phyloP scores from a whole-genome alignment of 2,888 invertebrate genomes.

The Nephrotoma flavescens region DNA sequence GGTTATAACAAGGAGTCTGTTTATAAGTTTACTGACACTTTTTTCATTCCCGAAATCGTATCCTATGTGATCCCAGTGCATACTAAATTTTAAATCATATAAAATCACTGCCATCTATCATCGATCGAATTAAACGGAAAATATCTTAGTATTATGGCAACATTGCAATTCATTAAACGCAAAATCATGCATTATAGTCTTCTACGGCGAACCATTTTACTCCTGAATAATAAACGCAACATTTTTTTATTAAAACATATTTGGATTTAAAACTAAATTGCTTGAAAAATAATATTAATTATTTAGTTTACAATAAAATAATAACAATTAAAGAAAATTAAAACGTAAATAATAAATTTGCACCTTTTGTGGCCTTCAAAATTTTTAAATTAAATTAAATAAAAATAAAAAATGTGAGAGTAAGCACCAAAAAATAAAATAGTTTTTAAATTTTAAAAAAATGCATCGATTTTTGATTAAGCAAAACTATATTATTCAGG shows the following conservation, averaged over 20 bases:
- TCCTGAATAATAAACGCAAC: not conserved
- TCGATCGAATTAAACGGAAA: not conserved
- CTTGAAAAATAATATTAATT: not conserved
- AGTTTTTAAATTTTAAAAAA: not conserved
- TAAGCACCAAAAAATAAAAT: not conserved
- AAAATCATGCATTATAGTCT: not conserved
- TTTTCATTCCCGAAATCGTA: too few species aligned
- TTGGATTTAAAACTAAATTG: not conserved
- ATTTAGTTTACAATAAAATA: constrained; percentile 1
- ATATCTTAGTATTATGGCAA: not conserved
- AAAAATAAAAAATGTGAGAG: not conserved
- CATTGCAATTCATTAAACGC: not conserved
- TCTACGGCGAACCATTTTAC: not conserved
- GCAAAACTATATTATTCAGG: not conserved
- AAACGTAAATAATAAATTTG: not conserved
- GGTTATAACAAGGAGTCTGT: too few species aligned
- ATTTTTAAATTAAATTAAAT: constrained; percentile 1
- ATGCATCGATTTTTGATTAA: not conserved
- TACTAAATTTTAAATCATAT: not conserved
- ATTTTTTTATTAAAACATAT: not conserved
- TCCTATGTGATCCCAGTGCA: too few species aligned
- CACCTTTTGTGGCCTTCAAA: constrained; percentile 6
- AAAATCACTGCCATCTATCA: not conserved
- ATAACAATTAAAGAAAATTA: not conserved
- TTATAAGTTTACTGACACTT: too few species aligned